A percentile compares a stretch with the other conserved stretches of the same genome.
Evolutionary conservation across 2,888 invertebrate species (phyloP).

Genomic region (Acleris emargana): DNA sequence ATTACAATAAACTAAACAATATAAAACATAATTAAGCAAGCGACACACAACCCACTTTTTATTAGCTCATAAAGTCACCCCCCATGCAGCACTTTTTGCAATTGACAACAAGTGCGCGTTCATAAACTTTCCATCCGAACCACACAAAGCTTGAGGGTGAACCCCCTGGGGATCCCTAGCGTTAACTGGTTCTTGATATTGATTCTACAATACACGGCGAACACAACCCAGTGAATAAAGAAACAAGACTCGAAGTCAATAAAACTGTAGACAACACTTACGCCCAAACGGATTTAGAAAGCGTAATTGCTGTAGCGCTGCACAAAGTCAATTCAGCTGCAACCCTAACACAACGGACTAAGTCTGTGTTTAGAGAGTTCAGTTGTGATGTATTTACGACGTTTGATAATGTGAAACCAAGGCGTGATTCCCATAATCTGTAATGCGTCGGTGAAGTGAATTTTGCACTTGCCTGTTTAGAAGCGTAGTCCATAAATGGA

Average conservation of each 20-base stretch:
- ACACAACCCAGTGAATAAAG: slow-evolving; percentile 34
- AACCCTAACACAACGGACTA: slow-evolving; percentile 38
- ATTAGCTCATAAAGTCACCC: slow-evolving; percentile 75
- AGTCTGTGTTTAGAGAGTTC: slow-evolving; percentile 35
- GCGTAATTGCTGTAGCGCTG: slow-evolving; percentile 50
- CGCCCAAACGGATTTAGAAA: slow-evolving; percentile 43
- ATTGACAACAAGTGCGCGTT: slow-evolving; percentile 78
- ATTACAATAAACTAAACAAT: slow-evolving; percentile 49
- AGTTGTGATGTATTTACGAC: slow-evolving; percentile 29
- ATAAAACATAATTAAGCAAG: slow-evolving; percentile 54
- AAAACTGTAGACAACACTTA: slow-evolving; percentile 39
- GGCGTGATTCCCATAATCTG: slow-evolving; percentile 81
- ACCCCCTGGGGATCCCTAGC: slow-evolving; percentile 65
- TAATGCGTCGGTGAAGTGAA: slow-evolving; percentile 69
- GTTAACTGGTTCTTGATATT: slow-evolving; percentile 70
- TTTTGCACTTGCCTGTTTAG: slow-evolving; percentile 76
- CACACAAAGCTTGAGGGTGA: slow-evolving; percentile 72
- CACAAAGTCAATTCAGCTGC: slow-evolving; percentile 38
- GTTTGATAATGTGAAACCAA: slow-evolving; percentile 45
- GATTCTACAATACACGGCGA: slow-evolving; percentile 46
- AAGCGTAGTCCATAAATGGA: slow-evolving; percentile 54
- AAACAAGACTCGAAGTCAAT: slow-evolving; percentile 43
- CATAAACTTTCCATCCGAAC: slow-evolving; percentile 78
- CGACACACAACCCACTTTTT: slow-evolving; percentile 63
- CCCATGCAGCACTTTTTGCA: slow-evolving; percentile 75